Conservation (phyloP, 2,113 vertebrate species). For the Mystacornis crossleyi region DNA sequence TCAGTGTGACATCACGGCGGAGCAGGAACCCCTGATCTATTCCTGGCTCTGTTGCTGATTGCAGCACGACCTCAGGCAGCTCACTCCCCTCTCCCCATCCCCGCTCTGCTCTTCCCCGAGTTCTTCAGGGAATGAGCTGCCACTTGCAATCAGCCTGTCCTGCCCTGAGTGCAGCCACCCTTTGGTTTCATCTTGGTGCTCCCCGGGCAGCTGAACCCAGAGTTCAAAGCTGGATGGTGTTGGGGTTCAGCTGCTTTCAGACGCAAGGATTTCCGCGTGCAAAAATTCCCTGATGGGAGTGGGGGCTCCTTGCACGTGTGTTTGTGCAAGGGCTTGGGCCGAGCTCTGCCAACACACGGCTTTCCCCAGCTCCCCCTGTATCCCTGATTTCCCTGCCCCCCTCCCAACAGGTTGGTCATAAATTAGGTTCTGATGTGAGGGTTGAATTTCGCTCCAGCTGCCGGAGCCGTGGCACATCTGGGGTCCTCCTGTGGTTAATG, state of each 20-base stretch:
- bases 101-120: background rate
- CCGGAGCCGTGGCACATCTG: slow-evolving; percentile 69
- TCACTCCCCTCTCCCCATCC: background rate
- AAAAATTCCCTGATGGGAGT: rapidly evolving
- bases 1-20: background rate
- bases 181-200: background rate
- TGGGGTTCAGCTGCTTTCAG: background rate
- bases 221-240: background rate
- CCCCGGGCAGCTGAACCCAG: rapidly evolving
- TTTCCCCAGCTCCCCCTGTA: background rate
- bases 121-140: background rate
- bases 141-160: background rate
- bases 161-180: rapidly evolving
- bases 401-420: slow-evolving; percentile 49
- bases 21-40: background rate
- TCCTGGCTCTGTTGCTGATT: background rate
- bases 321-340: background rate
- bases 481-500: slow-evolving; percentile 64
- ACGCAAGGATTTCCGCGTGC: background rate
- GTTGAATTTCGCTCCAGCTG: slow-evolving; percentile 66
- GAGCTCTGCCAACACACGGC: rapidly evolving
- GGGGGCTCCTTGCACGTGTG: background rate
- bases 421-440: slow-evolving; percentile 61
- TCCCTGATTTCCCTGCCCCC: background rate
- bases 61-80: background rate